Percentiles rank a stretch among this genome's conserved stretches.
Evolutionary conservation across 64 coral and sea anemone genomes (phyloP).

Genomic region (Astreopora myriophthalma): DNA sequence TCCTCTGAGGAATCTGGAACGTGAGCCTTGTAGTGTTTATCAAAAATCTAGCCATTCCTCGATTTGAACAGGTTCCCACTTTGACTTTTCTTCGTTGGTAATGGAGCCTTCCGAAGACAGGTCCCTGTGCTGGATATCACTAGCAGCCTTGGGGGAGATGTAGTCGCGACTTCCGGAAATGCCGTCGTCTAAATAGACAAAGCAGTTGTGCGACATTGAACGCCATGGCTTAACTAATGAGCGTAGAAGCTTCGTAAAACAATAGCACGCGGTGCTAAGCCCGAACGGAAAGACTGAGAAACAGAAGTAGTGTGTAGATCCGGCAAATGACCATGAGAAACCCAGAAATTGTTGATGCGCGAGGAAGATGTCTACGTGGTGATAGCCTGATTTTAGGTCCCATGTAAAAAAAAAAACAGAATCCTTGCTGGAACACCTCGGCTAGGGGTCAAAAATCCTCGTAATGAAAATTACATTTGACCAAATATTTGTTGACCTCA

Average conservation of each 20-base stretch:
- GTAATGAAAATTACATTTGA: conserved; percentile 16
- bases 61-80: conserved; percentile 30
- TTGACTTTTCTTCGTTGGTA: conserved; percentile 13
- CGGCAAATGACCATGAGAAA: conserved; percentile 1
- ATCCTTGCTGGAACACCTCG: conserved; percentile 8
- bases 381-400: conserved; percentile 48
- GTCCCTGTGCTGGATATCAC: conserved; percentile 15
- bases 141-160: conserved; percentile 24
- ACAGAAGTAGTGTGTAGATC: not conserved
- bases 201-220: not conserved
- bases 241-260: conserved; percentile 47
- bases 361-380: conserved; percentile 18
- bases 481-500: conserved; percentile 23
- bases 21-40: not conserved
- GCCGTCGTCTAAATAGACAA: not conserved
- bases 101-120: not conserved
- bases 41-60: not conserved
- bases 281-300: conserved; percentile 33
- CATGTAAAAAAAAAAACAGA: conserved; percentile 1
- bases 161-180: conserved; percentile 6
- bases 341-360: conserved; percentile 25
- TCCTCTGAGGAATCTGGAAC: conserved; percentile 10
- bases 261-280: not conserved
- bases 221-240: conserved; percentile 39
- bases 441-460: conserved; percentile 40